phyloP scores from a whole-genome alignment of 2,113 vertebrate genomes.

The Muscicapa adusta region DNA sequence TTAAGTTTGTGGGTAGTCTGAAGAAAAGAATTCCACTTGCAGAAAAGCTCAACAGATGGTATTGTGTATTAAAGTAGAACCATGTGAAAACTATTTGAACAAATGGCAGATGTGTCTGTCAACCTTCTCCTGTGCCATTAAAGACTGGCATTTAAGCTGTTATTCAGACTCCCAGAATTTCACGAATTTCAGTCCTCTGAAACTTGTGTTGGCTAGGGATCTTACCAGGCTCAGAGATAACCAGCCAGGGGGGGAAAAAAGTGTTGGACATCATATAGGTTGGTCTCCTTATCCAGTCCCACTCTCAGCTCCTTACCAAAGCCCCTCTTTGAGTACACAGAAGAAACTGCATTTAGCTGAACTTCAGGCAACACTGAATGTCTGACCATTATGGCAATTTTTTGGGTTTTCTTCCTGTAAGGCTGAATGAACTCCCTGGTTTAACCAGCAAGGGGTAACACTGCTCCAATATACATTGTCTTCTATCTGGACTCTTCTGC shows the following conservation, averaged over 20 bases:
- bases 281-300: background rate
- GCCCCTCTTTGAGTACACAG: too few relatives aligned
- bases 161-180: background rate
- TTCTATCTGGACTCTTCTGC: background rate
- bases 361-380: background rate
- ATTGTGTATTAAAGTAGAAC: slow-evolving; percentile 57
- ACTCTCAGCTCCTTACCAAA: background rate
- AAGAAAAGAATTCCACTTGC: slow-evolving; percentile 70
- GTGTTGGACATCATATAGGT: accelerated
- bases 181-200: background rate
- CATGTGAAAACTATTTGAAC: slow-evolving; percentile 69
- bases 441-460: background rate
- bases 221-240: background rate
- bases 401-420: accelerated
- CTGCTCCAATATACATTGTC: background rate
- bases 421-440: background rate
- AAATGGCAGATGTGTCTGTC: slow-evolving; percentile 72
- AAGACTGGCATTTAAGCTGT: background rate
- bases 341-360: background rate
- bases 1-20: slow-evolving; percentile 35
- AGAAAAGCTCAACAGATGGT: slow-evolving; percentile 68
- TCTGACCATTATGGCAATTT: background rate
- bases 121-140: slow-evolving; percentile 35
- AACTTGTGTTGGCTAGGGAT: background rate
- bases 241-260: accelerated